A percentile compares a stretch with the other conserved stretches of the same genome.
Conservation (phyloP, 2,888 invertebrate species). For the Lasioglossum figueresi region DNA sequence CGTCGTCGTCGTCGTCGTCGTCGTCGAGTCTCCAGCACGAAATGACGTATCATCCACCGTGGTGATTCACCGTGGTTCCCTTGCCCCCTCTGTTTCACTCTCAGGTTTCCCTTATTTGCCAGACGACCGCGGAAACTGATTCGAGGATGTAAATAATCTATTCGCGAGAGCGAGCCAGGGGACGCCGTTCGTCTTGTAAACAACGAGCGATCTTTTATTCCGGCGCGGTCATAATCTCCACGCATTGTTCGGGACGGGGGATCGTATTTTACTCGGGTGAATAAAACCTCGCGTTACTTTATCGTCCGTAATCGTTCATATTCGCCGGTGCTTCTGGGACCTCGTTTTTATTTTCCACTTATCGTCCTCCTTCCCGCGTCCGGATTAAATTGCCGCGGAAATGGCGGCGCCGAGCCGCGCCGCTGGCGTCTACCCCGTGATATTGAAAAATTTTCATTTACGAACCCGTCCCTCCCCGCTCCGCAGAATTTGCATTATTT, state of each 20-base stretch:
- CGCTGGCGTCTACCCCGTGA: slow-evolving; percentile 25
- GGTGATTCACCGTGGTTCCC: slow-evolving; percentile 2
- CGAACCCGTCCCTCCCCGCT: neutral
- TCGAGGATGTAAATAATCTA: slow-evolving; percentile 56
- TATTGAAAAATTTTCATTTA: slow-evolving; percentile 64
- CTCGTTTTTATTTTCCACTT: slow-evolving; percentile 37
- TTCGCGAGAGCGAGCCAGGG: slow-evolving; percentile 6
- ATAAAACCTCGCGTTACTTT: slow-evolving; percentile 42
- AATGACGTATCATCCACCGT: neutral
- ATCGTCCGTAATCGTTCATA: slow-evolving; percentile 48
- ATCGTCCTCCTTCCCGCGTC: slow-evolving; percentile 33
- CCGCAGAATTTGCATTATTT: slow-evolving; percentile 62
- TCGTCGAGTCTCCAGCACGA: neutral
- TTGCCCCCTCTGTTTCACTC: neutral
- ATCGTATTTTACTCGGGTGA: slow-evolving; percentile 3
- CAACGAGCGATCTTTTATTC: slow-evolving; percentile 50
- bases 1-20: too few relatives aligned
- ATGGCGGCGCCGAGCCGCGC: neutral
- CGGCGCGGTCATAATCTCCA: slow-evolving; percentile 7
- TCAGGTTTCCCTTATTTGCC: slow-evolving; percentile 6
- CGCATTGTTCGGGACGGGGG: slow-evolving; percentile 16
- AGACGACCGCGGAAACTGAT: slow-evolving; percentile 10
- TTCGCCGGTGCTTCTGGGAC: slow-evolving; percentile 25
- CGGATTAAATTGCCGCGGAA: slow-evolving; percentile 55
- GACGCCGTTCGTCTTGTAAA: slow-evolving; percentile 31